Conservation (phyloP, 2,113 vertebrate species). For the Junco hyemalis region DNA sequence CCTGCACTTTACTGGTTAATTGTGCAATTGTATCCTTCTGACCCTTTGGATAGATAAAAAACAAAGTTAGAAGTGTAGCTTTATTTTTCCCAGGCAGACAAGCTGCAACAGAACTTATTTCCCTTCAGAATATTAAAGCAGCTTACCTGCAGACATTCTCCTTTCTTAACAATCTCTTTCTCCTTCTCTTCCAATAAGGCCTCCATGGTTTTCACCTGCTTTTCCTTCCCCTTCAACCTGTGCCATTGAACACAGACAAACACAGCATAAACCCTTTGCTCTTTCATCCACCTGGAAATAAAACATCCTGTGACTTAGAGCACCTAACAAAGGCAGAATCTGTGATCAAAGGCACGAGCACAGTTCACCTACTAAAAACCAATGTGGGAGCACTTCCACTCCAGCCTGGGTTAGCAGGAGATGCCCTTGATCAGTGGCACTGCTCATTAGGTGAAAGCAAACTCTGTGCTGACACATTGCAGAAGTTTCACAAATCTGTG, state of each 20-base stretch:
- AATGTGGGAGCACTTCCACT: background rate
- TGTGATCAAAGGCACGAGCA: slow-evolving; percentile 18
- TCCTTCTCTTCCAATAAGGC: slow-evolving; percentile 75
- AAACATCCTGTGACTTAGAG: background rate
- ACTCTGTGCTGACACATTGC: background rate
- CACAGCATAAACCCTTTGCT: background rate
- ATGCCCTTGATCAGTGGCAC: background rate
- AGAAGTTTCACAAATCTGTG: background rate
- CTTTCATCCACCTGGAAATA: background rate
- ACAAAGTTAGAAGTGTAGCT: background rate
- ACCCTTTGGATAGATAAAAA: slow-evolving; percentile 42
- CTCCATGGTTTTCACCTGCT: slow-evolving; percentile 74
- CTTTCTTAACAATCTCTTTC: slow-evolving; percentile 65
- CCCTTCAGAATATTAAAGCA: background rate
- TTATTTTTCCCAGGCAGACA: background rate
- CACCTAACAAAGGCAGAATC: background rate
- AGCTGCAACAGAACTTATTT: background rate
- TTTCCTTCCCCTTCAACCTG: slow-evolving; percentile 79
- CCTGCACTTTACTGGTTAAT: slow-evolving; percentile 70
- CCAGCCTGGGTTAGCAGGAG: background rate
- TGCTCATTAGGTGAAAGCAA: background rate
- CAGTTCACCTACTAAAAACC: background rate
- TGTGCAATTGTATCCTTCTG: slow-evolving; percentile 73
- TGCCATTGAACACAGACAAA: slow-evolving; percentile 8
- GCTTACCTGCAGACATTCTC: slow-evolving; percentile 73